Conservation (phyloP, 92 coral and sea anemone species). For the Zoanthus solanderi region DNA sequence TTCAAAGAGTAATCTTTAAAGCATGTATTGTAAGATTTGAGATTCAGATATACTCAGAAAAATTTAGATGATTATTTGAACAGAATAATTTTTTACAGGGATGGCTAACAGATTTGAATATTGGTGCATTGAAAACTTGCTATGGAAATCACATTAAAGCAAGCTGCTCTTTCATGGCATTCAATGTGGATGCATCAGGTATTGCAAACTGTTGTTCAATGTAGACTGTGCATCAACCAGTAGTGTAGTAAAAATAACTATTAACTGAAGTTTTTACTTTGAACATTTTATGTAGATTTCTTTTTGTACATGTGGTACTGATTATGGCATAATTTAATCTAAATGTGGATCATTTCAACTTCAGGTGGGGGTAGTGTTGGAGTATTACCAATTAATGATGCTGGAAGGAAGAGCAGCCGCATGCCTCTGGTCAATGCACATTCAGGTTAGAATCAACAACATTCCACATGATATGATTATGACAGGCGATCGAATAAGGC, state of each 20-base stretch:
- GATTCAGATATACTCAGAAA: no score
- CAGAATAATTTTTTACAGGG: constrained; percentile 49
- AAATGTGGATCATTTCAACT: not conserved
- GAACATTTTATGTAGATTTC: not conserved
- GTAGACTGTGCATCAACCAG: no score
- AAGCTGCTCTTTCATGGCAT: constrained; percentile 84
- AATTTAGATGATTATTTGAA: not conserved
- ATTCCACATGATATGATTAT: no score
- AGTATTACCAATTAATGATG: constrained; percentile 67
- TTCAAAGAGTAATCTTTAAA: no score
- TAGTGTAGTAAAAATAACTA: no score
- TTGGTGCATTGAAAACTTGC: constrained; percentile 85
- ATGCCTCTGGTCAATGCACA: constrained; percentile 79
- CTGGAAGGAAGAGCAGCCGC: constrained; percentile 69
- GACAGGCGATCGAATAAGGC: no score
- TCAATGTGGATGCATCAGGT: constrained; percentile 90
- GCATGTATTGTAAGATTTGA: not conserved
- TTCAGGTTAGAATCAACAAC: constrained; percentile 60
- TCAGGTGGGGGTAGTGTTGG: constrained; percentile 82
- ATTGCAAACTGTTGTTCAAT: not conserved
- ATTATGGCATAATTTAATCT: not conserved
- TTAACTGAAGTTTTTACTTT: no score
- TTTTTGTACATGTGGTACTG: not conserved
- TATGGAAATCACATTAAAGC: constrained; percentile 95
- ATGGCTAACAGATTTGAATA: constrained; percentile 75